A percentile compares a stretch with the other conserved stretches of the same genome.
Evolutionary conservation across 2,888 invertebrate genomes (phyloP).

Genomic region (Diachrysia chrysitis): DNA sequence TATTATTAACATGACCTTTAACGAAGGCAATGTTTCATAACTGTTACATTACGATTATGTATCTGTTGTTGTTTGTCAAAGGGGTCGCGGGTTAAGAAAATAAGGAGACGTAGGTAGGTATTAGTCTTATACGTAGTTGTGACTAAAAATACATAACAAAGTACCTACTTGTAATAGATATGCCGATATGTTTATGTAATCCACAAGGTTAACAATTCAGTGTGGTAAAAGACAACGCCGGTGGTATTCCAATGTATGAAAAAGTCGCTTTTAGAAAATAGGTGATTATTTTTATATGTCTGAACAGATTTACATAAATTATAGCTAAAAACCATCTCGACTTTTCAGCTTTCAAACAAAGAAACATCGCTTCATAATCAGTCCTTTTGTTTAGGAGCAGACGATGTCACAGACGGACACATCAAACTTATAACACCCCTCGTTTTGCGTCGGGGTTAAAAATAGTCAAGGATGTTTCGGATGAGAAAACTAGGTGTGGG

Average conservation of each 20-base stretch:
- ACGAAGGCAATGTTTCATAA: conserved; percentile 59
- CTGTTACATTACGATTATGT: conserved; percentile 50
- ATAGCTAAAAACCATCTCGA: too few species aligned
- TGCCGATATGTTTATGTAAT: conserved; percentile 3
- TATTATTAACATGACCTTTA: conserved; percentile 56
- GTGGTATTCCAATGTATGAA: neutral
- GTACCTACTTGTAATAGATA: neutral
- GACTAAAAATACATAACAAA: neutral
- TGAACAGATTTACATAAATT: too few species aligned
- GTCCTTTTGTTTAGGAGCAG: too few species aligned
- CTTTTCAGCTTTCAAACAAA: too few species aligned
- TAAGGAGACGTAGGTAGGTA: conserved; percentile 40
- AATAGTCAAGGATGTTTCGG: too few species aligned
- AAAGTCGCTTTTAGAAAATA: too few species aligned
- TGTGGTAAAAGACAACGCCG: neutral
- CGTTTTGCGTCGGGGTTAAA: too few species aligned
- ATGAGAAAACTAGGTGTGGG: too few species aligned
- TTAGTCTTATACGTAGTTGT: neutral
- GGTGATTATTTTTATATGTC: too few species aligned
- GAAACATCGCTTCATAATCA: too few species aligned
- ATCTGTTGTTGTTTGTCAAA: conserved; percentile 66
- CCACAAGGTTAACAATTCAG: neutral
- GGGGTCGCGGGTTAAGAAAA: conserved; percentile 63
- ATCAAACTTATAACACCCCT: too few species aligned
- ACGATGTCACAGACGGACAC: too few species aligned